Percentiles rank a stretch among this genome's conserved stretches.
Conservation (phyloP, 92 coral and sea anemone species). For the Heteractis magnifica region DNA sequence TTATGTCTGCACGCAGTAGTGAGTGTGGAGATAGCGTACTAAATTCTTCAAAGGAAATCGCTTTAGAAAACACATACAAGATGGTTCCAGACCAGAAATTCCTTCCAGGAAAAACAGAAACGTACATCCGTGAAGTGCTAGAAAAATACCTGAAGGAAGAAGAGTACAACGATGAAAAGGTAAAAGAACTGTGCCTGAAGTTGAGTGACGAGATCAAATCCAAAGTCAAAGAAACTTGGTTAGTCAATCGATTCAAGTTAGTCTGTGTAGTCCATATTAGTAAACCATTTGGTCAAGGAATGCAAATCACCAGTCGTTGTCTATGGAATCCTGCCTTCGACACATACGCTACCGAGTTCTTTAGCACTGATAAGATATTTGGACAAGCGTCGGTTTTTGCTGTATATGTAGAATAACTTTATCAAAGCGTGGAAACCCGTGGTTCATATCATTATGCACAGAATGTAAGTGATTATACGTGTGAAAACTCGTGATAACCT, state of each 20-base stretch:
- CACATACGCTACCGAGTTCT: slow-evolving; percentile 59
- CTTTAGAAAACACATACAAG: slow-evolving; percentile 57
- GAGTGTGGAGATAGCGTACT: slow-evolving; percentile 26
- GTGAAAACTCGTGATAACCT: neutral
- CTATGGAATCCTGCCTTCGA: slow-evolving; percentile 73
- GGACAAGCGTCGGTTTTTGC: slow-evolving; percentile 78
- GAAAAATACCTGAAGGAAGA: slow-evolving; percentile 31
- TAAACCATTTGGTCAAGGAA: slow-evolving; percentile 54
- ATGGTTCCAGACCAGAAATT: slow-evolving; percentile 56
- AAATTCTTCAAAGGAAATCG: neutral
- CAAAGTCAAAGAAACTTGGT: slow-evolving; percentile 45
- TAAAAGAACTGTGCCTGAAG: slow-evolving; percentile 41
- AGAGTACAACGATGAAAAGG: slow-evolving; percentile 30
- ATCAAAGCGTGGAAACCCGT: no score
- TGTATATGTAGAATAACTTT: slow-evolving; percentile 66
- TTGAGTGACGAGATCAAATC: slow-evolving; percentile 62
- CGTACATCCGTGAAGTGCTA: slow-evolving; percentile 40
- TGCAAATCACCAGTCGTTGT: slow-evolving; percentile 56
- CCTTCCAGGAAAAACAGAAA: slow-evolving; percentile 30
- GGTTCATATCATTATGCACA: neutral
- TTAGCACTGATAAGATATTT: slow-evolving; percentile 62
- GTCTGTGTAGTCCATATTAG: slow-evolving; percentile 72
- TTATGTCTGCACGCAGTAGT: neutral
- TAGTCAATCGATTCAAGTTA: slow-evolving; percentile 56
- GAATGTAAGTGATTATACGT: neutral